Percentiles rank a stretch among this genome's conserved stretches.
These are phyloP conservation scores for Eilema depressum DNA, from an alignment of 2,888 invertebrate species.

Conservation along the genomic window DNA sequence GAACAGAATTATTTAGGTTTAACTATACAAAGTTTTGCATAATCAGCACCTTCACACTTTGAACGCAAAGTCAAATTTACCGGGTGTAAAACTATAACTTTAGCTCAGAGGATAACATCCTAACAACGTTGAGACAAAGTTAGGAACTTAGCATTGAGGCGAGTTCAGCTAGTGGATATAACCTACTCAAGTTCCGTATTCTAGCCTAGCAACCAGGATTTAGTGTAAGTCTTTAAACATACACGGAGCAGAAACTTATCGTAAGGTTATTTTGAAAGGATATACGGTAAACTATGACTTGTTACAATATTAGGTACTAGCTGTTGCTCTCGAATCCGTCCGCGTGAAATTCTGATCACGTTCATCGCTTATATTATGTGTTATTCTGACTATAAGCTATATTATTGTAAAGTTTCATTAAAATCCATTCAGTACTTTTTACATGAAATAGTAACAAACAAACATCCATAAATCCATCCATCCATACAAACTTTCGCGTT, in stretches of 20 bases:
- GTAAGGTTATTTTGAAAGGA: not conserved
- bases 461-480: too few species aligned
- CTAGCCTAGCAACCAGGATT: conserved; percentile 7
- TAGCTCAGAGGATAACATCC: conserved; percentile 19
- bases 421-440: too few species aligned
- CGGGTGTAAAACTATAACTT: not conserved
- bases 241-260: not conserved
- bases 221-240: conserved; percentile 5
- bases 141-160: conserved; percentile 17
- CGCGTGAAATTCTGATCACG: too few species aligned
- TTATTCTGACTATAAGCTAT: too few species aligned
- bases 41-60: not conserved
- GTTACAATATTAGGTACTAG: not conserved
- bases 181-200: conserved; percentile 13
- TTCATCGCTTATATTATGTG: too few species aligned
- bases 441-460: too few species aligned
- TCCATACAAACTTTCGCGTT: too few species aligned
- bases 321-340: too few species aligned
- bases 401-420: too few species aligned
- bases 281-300: not conserved
- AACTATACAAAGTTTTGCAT: not conserved
- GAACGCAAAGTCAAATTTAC: not conserved
- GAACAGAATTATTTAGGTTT: too few species aligned
- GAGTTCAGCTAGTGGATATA: conserved; percentile 7
- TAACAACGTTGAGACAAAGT: conserved; percentile 19